Evolutionary conservation across 2,888 invertebrate genomes (phyloP), one percentile per base, ranked within the genome.

Genomic region (Meandrusa payeni): DNA sequence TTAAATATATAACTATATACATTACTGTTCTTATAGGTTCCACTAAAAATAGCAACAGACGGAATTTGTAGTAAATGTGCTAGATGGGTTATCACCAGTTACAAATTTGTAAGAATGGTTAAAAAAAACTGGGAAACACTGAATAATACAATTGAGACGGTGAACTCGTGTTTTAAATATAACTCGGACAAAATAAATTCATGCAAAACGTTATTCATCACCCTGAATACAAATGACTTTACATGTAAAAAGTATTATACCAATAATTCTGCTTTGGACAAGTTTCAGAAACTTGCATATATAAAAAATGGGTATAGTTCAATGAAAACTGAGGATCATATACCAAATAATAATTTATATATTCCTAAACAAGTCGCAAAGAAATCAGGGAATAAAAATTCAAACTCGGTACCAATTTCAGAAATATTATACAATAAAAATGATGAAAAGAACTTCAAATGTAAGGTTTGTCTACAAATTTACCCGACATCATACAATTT

Each of bases 401-500:
- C 15, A 29, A 28, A 11, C 13, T 28, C 20, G 11, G 20, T 19
- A 6, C 10, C 31, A 32, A 5, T 32, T 5, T 9, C 19, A 5
- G 20, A 32, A 9, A 32, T 32, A 5, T 11, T 32, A 10, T 19
- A 6, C 20, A 10, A 32, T 19, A 9, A 6, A 2, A 17, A 32
- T 5, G 9, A 32, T 20, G 3, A 5, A 10, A 2, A 32, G n/a
- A 20, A 19, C 6, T 19, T 6, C 19, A 32, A 17, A 32, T 32
- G 31, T 19, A 32, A 32, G 19, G 9, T 32, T 32, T 32, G 29
- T 29, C 17, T 29, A 5, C 29, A 29, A 15, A 17, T 17, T 17
- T 29, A 29, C 1, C 29, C 15, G 4, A 17, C 29, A 9, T 7
- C n/a, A 20, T 32, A 32, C 20, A 32, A 32, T 11, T 32, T 20